Conservation (phyloP, 1,140 invertebrate species). For the Glomeris maerens region DNA sequence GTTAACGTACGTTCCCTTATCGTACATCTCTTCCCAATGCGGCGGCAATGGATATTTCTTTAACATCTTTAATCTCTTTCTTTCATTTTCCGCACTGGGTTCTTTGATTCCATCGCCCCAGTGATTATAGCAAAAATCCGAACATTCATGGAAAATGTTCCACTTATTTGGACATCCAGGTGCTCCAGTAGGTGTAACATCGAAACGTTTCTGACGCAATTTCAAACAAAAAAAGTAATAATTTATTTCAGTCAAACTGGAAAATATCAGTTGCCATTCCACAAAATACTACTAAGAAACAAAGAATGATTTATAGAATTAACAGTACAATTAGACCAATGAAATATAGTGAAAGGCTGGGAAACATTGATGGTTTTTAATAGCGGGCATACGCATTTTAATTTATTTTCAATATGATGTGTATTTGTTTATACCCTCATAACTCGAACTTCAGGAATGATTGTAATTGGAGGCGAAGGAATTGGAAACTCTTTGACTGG, state of each 20-base stretch:
- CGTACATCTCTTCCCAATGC: slow-evolving; percentile 86
- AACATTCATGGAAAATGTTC: slow-evolving; percentile 89
- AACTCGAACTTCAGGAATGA: not conserved
- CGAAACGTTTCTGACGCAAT: slow-evolving; percentile 4
- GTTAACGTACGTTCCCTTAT: slow-evolving; percentile 57
- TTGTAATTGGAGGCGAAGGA: not conserved
- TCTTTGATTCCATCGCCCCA: slow-evolving; percentile 63
- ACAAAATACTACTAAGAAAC: not conserved
- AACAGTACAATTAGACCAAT: not conserved
- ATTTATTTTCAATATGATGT: not conserved
- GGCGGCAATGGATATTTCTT: slow-evolving; percentile 80
- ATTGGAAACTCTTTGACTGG: not conserved
- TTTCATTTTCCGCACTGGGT: slow-evolving; percentile 58
- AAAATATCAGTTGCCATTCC: not conserved
- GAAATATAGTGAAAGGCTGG: not conserved
- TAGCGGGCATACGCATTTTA: not conserved
- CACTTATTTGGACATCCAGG: slow-evolving; percentile 87
- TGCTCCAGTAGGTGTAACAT: slow-evolving; percentile 35
- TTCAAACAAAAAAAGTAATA: not conserved
- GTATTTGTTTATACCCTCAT: not conserved
- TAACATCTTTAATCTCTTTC: slow-evolving; percentile 56
- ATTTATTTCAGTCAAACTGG: not conserved
- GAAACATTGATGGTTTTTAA: not conserved
- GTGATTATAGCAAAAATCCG: slow-evolving; percentile 67
- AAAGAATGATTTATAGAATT: not conserved